Conservation (phyloP, 2,113 vertebrate species). For the Phyllostomus hastatus region DNA sequence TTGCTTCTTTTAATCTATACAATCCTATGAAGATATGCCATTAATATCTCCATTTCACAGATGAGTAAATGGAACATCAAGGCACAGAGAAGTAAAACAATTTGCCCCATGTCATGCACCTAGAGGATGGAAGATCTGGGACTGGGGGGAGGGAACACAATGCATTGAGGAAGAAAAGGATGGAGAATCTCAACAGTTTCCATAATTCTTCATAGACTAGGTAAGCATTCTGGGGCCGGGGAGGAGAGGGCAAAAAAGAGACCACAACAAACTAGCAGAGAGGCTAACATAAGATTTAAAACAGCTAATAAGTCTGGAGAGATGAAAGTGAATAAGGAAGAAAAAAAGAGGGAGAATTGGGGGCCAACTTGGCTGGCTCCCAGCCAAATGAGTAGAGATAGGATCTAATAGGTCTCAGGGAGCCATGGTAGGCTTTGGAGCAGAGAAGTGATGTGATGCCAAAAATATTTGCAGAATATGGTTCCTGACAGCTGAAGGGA, state of each 20-base stretch:
- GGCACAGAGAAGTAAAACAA: background rate
- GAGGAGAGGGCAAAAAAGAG: background rate
- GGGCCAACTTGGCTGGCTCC: background rate
- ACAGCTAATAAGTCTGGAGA: background rate
- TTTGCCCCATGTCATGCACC: background rate
- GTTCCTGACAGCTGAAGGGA: constrained; percentile 30
- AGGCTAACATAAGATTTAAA: background rate
- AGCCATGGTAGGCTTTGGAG: background rate
- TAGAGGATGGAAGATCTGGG: background rate
- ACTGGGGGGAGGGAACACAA: background rate
- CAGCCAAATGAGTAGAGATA: background rate
- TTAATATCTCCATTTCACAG: constrained; percentile 6
- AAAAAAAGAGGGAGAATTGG: background rate
- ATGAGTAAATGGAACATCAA: background rate
- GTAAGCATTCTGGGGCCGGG: background rate
- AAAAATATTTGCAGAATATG: constrained; percentile 44
- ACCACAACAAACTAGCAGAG: background rate
- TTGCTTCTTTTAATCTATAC: background rate
- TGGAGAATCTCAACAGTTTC: background rate
- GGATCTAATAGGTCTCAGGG: background rate
- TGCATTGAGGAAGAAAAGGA: background rate
- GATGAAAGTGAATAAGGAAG: background rate
- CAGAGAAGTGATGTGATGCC: constrained; percentile 22
- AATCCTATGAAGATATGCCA: background rate
- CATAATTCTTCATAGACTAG: background rate